Evolutionary conservation across 2,888 invertebrate species (phyloP).

Genomic region (Spicauda simplicius): DNA sequence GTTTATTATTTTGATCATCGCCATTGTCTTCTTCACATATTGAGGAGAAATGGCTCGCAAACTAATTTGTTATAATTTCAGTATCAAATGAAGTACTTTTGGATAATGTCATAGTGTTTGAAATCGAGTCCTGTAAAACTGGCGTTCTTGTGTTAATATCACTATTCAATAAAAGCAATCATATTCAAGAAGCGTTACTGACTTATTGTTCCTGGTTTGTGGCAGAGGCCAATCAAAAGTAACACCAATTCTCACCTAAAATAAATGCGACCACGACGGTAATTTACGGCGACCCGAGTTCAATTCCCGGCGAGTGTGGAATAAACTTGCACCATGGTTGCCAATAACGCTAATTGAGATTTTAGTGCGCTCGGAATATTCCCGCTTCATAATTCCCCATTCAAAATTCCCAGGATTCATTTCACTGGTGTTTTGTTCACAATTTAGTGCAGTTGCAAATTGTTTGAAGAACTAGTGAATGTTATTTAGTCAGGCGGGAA

Average conservation of each 20-base stretch:
- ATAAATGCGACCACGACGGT: constrained; percentile 38
- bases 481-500: constrained; percentile 7
- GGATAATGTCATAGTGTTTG: too few species aligned
- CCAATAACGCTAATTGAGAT: constrained; percentile 49
- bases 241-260: constrained; percentile 10
- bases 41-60: too few species aligned
- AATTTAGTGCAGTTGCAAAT: constrained; percentile 14
- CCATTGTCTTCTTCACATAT: too few species aligned
- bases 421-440: constrained; percentile 12
- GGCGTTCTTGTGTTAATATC: too few species aligned
- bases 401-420: constrained; percentile 20
- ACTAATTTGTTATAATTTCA: too few species aligned
- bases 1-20: too few species aligned
- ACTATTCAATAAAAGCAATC: too few species aligned
- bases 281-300: constrained; percentile 25
- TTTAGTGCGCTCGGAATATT: constrained; percentile 20
- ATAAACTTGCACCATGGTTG: constrained; percentile 19
- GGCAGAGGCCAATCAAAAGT: constrained; percentile 2
- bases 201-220: background rate
- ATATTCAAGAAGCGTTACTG: too few species aligned
- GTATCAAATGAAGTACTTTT: too few species aligned
- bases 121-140: too few species aligned
- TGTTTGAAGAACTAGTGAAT: constrained; percentile 13
- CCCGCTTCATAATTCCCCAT: constrained; percentile 7
- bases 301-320: constrained; percentile 3